These are phyloP conservation scores for Drosophila lacicola DNA, from an alignment of 2,888 invertebrate genomes.

Conservation along the genomic window DNA sequence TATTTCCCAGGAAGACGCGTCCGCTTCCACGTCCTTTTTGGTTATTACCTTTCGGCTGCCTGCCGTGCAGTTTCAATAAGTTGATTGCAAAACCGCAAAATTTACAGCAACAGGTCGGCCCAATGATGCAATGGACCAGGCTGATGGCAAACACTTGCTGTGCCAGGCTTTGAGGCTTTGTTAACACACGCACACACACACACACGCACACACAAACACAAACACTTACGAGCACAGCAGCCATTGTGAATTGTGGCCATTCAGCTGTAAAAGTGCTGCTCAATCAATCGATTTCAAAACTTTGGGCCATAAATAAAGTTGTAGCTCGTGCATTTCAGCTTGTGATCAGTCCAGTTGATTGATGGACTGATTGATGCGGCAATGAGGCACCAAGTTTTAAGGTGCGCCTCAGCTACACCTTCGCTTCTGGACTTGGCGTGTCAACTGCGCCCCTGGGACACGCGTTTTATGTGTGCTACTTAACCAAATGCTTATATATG, in stretches of 20 bases:
- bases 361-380: slow-evolving; percentile 25
- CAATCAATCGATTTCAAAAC: slow-evolving; percentile 26
- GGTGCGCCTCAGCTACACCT: slow-evolving; percentile 1
- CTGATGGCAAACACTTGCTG: no score
- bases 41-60: slow-evolving; percentile 3
- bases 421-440: slow-evolving; percentile 27
- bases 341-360: slow-evolving; percentile 21
- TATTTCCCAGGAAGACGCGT: neutral
- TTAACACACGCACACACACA: slow-evolving; percentile 8
- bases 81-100: slow-evolving; percentile 45
- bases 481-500: slow-evolving; percentile 31
- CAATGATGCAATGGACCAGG: neutral
- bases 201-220: neutral
- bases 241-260: slow-evolving; percentile 16
- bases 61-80: slow-evolving; percentile 37
- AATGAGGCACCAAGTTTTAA: slow-evolving; percentile 13
- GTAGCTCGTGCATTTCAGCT: slow-evolving; percentile 23
- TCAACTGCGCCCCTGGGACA: slow-evolving; percentile 58
- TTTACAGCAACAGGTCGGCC: slow-evolving; percentile 44
- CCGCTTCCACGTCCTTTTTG: neutral
- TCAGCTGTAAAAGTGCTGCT: slow-evolving; percentile 33
- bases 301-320: slow-evolving; percentile 26
- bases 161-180: slow-evolving; percentile 7
- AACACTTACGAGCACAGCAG: neutral
- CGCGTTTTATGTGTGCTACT: slow-evolving; percentile 38